phyloP scores from a whole-genome alignment of 1,140 invertebrate genomes.

The Drosophila subobscura region DNA sequence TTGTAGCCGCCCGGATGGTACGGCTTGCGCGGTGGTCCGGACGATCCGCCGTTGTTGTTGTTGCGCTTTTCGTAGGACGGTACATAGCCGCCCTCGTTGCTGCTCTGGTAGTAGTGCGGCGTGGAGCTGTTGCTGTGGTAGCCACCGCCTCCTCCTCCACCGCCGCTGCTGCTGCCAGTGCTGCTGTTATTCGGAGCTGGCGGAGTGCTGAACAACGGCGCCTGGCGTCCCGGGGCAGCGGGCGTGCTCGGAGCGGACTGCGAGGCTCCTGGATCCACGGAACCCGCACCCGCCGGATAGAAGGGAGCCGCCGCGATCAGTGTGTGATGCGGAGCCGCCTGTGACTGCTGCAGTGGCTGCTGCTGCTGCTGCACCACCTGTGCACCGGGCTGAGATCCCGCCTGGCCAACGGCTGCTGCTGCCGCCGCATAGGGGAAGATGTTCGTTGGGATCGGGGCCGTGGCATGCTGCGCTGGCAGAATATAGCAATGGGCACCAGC shows the following conservation, averaged over 20 bases:
- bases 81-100: conserved; percentile 53
- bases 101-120: conserved; percentile 71
- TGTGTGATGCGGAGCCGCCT: conserved; percentile 61
- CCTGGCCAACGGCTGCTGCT: conserved; percentile 41
- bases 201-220: conserved; percentile 78
- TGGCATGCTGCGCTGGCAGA: conserved; percentile 75
- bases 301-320: conserved; percentile 74
- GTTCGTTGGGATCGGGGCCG: conserved; percentile 79
- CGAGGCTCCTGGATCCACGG: conserved; percentile 46
- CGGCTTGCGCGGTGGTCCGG: conserved; percentile 50
- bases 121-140: conserved; percentile 78
- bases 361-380: conserved; percentile 41
- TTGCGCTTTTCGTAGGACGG: conserved; percentile 75
- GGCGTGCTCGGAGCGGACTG: conserved; percentile 82
- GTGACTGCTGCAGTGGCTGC: conserved; percentile 35
- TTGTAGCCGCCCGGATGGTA: conserved; percentile 76
- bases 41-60: conserved; percentile 34
- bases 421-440: conserved; percentile 77
- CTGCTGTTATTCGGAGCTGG: conserved; percentile 58
- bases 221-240: conserved; percentile 65
- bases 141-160: conserved; percentile 34
- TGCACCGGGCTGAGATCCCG: conserved; percentile 45
- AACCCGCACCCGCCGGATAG: conserved; percentile 54
- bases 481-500: conserved; percentile 72
- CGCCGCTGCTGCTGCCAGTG: conserved; percentile 30